Evolutionary conservation across 2,113 vertebrate genomes (phyloP).

Genomic region (Rhizomys pruinosus): DNA sequence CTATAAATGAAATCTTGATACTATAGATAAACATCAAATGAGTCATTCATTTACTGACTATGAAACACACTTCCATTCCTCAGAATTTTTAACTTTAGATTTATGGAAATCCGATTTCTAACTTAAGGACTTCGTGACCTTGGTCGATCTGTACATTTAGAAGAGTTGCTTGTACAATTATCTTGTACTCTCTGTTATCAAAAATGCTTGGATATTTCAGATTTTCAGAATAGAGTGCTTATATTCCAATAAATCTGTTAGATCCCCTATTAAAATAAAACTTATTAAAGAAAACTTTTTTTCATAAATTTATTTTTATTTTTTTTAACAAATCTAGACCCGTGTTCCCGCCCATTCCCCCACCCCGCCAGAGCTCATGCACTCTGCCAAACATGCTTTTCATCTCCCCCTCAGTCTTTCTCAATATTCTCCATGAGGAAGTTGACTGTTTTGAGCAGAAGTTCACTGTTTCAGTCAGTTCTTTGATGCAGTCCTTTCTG

Average conservation of each 20-base stretch:
- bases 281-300: not conserved
- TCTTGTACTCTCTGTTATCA: not conserved
- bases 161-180: constrained; percentile 20
- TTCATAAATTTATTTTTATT: not conserved
- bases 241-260: not conserved
- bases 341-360: no score
- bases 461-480: no score
- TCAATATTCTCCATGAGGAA: no score
- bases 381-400: no score
- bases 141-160: not conserved
- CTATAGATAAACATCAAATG: constrained; percentile 18
- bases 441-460: no score
- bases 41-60: not conserved
- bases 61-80: constrained; percentile 10
- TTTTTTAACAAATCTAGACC: no score
- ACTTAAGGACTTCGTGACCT: not conserved
- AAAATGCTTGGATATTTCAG: not conserved
- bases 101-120: constrained; percentile 17
- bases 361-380: no score
- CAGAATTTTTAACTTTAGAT: not conserved
- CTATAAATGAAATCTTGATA: constrained; percentile 14
- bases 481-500: no score
- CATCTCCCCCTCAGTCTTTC: no score
- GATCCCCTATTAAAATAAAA: constrained; percentile 4
- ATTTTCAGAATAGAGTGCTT: not conserved